phyloP scores from a whole-genome alignment of 1,140 invertebrate species.

The Tetranychus urticae region DNA sequence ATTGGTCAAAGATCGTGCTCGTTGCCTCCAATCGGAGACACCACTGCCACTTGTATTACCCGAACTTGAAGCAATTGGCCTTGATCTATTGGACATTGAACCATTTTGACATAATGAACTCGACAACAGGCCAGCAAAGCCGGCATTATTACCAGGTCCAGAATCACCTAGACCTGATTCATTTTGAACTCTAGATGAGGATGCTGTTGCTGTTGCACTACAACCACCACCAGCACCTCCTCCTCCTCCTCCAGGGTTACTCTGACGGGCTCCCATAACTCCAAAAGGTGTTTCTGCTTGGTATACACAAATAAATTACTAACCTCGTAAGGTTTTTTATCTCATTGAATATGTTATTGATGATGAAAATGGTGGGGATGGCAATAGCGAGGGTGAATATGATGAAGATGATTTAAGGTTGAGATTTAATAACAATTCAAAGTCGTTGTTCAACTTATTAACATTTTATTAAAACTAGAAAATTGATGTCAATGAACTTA shows the following conservation, averaged over 20 bases:
- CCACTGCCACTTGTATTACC: background rate
- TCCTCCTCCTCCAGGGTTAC: background rate
- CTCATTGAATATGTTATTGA: too few species aligned
- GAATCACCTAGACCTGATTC: background rate
- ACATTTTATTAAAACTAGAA: too few species aligned
- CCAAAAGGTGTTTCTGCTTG: background rate
- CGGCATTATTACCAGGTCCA: background rate
- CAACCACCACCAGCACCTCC: background rate
- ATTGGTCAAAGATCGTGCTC: constrained; percentile 52
- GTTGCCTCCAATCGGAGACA: constrained; percentile 27
- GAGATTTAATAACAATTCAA: too few species aligned
- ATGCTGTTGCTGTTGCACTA: background rate
- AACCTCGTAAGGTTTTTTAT: too few species aligned
- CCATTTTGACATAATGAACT: background rate
- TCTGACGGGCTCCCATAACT: background rate
- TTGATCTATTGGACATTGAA: background rate
- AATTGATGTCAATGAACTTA: too few species aligned
- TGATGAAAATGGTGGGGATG: too few species aligned
- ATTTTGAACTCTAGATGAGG: background rate
- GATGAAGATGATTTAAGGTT: too few species aligned
- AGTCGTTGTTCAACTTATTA: too few species aligned
- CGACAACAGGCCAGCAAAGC: background rate
- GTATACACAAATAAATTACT: background rate
- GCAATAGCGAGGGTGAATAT: too few species aligned
- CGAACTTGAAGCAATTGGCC: background rate